phyloP scores from a whole-genome alignment of 2,113 vertebrate species.

The Emydocephalus ijimae region DNA sequence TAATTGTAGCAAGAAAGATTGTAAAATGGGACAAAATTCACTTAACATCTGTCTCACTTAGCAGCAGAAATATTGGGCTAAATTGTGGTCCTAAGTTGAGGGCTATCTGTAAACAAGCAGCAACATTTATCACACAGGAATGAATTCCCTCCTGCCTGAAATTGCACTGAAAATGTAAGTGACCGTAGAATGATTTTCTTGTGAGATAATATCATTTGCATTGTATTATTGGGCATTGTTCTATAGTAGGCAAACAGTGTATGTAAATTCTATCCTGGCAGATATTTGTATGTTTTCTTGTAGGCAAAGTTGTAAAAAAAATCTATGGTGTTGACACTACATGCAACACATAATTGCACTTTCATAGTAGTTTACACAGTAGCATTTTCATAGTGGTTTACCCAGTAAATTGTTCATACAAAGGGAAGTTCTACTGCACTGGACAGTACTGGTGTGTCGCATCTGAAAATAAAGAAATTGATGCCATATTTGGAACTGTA shows the following conservation, averaged over 20 bases:
- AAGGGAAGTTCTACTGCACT: not conserved
- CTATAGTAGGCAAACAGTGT: not conserved
- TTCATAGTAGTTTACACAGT: not conserved
- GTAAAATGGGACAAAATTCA: not conserved
- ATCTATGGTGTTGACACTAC: not conserved
- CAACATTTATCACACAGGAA: not conserved
- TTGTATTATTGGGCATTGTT: not conserved
- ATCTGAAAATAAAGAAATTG: not conserved
- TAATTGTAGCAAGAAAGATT: not conserved
- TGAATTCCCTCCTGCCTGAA: not conserved
- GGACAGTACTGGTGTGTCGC: no score
- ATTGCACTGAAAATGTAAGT: not conserved
- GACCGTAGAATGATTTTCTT: not conserved
- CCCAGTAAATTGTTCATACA: not conserved
- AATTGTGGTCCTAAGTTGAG: not conserved
- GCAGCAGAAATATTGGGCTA: not conserved
- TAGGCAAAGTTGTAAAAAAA: not conserved
- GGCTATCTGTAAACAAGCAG: not conserved
- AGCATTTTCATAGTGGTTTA: not conserved
- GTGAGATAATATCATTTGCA: not conserved
- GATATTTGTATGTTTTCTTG: not conserved
- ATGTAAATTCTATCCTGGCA: not conserved
- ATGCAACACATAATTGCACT: not conserved
- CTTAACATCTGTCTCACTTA: not conserved
- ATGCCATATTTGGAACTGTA: fast-evolving